A percentile compares a stretch with the other conserved stretches of the same genome.
These are phyloP conservation scores for Cephalopachus bancanus DNA, from an alignment of 2,797 vertebrate genomes.

Conservation along the genomic window DNA sequence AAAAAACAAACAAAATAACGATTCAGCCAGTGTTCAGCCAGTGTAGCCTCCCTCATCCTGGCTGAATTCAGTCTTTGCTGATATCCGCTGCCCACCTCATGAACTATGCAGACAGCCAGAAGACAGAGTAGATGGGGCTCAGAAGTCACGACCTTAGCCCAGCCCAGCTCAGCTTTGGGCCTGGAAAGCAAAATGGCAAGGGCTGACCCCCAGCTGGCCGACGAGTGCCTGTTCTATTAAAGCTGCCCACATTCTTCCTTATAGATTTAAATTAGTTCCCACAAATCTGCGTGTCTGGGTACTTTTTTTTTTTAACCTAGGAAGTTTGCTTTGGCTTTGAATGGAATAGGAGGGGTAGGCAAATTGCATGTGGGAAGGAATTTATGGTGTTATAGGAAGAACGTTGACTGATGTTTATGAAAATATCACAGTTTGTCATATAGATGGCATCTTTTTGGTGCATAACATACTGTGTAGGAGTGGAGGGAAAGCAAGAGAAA, in stretches of 20 bases:
- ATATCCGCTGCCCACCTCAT: background rate
- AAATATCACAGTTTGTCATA: background rate
- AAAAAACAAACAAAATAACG: background rate
- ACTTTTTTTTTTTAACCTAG: background rate
- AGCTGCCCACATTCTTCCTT: background rate
- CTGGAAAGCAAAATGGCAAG: background rate
- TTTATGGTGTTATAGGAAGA: conserved; percentile 42
- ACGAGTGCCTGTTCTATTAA: background rate
- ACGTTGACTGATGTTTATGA: background rate
- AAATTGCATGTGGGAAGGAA: background rate
- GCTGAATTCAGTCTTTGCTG: background rate
- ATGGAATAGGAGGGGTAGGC: background rate
- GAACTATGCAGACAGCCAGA: background rate
- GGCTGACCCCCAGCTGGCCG: background rate
- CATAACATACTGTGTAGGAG: conserved; percentile 35
- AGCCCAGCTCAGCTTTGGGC: conserved; percentile 18
- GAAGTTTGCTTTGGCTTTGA: conserved; percentile 42
- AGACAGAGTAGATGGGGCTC: background rate
- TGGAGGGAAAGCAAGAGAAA: background rate
- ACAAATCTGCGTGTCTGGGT: background rate
- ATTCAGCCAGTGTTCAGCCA: accelerated
- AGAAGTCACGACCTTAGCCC: background rate
- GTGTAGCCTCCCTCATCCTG: background rate
- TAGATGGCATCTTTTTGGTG: background rate
- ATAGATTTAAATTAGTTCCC: background rate